Evolutionary conservation across 1,140 invertebrate genomes (phyloP), one percentile per base, ranked within the genome.

Genomic region (Ceratina japonica): DNA sequence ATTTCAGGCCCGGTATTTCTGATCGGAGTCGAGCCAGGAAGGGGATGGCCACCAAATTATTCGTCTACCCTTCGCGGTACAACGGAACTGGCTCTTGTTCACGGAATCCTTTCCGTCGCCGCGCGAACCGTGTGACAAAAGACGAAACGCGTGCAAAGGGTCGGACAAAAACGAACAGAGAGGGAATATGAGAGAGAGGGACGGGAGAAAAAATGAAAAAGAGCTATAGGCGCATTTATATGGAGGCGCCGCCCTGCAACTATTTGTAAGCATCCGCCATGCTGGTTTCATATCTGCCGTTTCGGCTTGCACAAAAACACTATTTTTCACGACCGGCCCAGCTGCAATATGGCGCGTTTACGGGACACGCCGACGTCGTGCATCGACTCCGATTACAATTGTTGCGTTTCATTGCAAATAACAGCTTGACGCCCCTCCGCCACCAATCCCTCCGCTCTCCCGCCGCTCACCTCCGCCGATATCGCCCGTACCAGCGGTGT

Each of bases 231-330:
- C 75, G 82, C 74, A 84, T 80, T 84, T 79, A 82, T 79, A 79
- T 74, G 82, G 86, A 88, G 83, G 85, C 85, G 84, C 88, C 91
- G 90, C 91, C 91, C 90, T 88, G 87, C 83, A 91, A 92, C 90
- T 92, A 90, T 92, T 92, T 92, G 91, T 91, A 92, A 92, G 91
- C 91, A 91, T 91, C 90, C 91, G 91, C 91, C 91, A 92, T 92
- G 89, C 90, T 90, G 90, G 89, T 91, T 90, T 91, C 88, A 92
- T 91, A 90, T 91, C 90, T 89, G 82, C 80, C 88, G 82, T 85
- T 87, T 89, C 87, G 86, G 86, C 89, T 89, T 90, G 89, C 86
- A 89, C 88, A 91, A 89, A 86, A 90, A 91, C 88, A 89, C 84
- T 85, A 90, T 91, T 89, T 91, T 84, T 70, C 68, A 72, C 81